Evolutionary conservation across 2,113 vertebrate genomes (phyloP).

Genomic region (Osmerus mordax): DNA sequence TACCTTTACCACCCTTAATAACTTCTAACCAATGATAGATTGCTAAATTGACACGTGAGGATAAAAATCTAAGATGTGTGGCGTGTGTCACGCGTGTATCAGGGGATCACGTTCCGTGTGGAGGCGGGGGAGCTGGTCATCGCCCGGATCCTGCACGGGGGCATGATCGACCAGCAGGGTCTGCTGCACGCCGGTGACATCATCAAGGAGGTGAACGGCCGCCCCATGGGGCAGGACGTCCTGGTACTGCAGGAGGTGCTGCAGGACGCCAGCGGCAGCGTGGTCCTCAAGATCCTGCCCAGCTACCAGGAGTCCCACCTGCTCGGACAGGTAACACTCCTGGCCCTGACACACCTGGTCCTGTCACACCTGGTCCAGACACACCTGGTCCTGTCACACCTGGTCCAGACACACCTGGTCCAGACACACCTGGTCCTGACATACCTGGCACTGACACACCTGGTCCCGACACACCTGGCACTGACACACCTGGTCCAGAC

Average conservation of each 20-base stretch:
- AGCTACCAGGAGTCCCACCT: conserved; percentile 89
- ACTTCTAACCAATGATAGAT: neutral
- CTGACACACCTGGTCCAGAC: too few species aligned
- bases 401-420: too few species aligned
- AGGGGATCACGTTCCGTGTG: conserved; percentile 93
- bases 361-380: too few species aligned
- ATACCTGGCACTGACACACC: too few species aligned
- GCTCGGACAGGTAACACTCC: conserved; percentile 77
- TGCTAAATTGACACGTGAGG: too few species aligned
- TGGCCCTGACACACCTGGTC: neutral
- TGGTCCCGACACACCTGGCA: too few species aligned
- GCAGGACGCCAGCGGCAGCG: conserved; percentile 84
- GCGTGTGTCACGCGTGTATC: conserved; percentile 22
- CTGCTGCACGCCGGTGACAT: conserved; percentile 91
- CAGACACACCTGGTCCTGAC: too few species aligned
- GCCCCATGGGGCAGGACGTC: conserved; percentile 84
- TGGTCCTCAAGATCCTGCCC: conserved; percentile 90
- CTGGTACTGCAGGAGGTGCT: conserved; percentile 86
- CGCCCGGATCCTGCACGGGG: conserved; percentile 90
- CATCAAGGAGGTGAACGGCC: conserved; percentile 92
- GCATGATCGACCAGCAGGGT: conserved; percentile 93
- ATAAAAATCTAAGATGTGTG: too few species aligned
- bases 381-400: too few species aligned
- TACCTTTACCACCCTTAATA: neutral
- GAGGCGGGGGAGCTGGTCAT: conserved; percentile 89